Conservation (phyloP, 2,888 invertebrate species). For the Tetheella fluctuosa region DNA sequence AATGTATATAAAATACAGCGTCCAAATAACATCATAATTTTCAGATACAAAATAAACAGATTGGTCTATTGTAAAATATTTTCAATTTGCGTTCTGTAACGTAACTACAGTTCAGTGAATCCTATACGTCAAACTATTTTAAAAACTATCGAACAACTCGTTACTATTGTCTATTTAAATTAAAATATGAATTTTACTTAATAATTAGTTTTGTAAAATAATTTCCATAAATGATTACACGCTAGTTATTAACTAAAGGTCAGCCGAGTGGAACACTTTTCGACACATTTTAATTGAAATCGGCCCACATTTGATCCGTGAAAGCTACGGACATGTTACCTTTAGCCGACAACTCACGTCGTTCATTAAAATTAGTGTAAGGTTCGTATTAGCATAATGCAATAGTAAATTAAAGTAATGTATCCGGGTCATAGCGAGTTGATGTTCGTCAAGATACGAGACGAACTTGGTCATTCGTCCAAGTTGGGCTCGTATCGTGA, state of each 20-base stretch:
- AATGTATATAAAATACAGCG: too few relatives aligned
- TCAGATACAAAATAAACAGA: too few relatives aligned
- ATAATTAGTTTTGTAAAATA: too few relatives aligned
- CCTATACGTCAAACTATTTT: not conserved
- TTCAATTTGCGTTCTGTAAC: not conserved
- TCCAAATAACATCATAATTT: too few relatives aligned
- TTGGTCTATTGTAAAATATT: not conserved
- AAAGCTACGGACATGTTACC: not conserved
- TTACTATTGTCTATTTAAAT: too few relatives aligned
- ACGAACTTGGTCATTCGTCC: not conserved
- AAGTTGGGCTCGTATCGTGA: too few relatives aligned
- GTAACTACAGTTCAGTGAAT: not conserved
- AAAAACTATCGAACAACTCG: not conserved
- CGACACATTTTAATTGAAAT: too few relatives aligned
- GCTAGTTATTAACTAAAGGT: too few relatives aligned
- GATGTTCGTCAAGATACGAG: not conserved
- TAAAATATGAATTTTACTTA: not conserved
- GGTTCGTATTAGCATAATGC: not conserved
- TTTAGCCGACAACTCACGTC: not conserved
- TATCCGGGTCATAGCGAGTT: not conserved
- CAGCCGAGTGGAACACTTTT: too few relatives aligned
- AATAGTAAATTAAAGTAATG: constrained; percentile 1
- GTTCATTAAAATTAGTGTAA: not conserved
- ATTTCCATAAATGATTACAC: too few relatives aligned
- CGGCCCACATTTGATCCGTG: not conserved